Base-by-base conservation (phyloP, 1,140 invertebrate species). In the Scaptodrosophila lebanonensis region DNA sequence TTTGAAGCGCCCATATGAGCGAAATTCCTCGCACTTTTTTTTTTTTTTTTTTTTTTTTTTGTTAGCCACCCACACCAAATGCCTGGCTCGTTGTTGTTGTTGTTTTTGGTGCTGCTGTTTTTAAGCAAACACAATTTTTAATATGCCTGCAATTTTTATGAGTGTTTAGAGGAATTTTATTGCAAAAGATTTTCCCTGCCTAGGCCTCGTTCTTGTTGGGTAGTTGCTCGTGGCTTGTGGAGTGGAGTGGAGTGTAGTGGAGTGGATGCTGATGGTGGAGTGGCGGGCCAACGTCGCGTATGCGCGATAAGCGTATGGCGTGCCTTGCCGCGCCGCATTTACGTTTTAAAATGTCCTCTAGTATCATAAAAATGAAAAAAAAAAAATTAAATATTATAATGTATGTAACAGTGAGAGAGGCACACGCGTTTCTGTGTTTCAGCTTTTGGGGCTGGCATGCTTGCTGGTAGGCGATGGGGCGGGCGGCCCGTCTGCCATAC, bases 151-250 rank as follows among this genome's bases (percentile, higher is more conserved):
- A 84, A 85, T 85, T 85, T 85, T 85, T 85, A 85, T 85, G 83
- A 85, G 83, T 85, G 83, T 85, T 79, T 83, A 85, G 73, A 85
- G 83, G 83, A 85, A 85, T 85, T 85, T 85, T 85, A 85, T 85
- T 85, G 76, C 83, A 63, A 63, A 76, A 79, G 83, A 84, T 85
- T 84, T 79, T 59, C 52, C 40, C 52, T 47, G 58, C 65, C 73
- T 73, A 82, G 75, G 32, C 16, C 18, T 35, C 27, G 12, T 50
- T 12, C 44, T 43, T 49, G 59, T 45, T 62, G 50, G 59, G 51
- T 22, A 20, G 49, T 17, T 20, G 27, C 29, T 6, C 27, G 44
- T 30, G 40, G 17, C 6, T 11, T 18, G 35, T 29, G 38, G 32
- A 7, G 20, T 11, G 18, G 15, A 5, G 11, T 5, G 20, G 16